Conservation (phyloP, 2,888 invertebrate genomes). For the Drosophila crucigera region DNA sequence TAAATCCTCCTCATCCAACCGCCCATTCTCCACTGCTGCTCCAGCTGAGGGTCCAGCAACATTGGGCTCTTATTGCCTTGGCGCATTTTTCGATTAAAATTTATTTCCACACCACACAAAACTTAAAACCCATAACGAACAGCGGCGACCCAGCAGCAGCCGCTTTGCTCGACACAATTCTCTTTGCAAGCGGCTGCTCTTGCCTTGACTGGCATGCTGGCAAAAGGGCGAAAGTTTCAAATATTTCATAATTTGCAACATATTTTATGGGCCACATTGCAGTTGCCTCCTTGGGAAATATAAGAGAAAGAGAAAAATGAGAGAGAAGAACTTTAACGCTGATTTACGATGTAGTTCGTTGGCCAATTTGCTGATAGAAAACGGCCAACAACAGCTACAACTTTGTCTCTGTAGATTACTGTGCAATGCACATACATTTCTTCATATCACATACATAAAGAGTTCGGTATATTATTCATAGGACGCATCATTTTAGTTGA, state of each 20-base stretch:
- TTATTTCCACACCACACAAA: conserved; percentile 79
- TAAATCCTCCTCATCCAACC: neutral
- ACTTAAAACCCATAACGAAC: conserved; percentile 77
- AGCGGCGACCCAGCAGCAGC: conserved; percentile 37
- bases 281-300: conserved; percentile 42
- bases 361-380: conserved; percentile 29
- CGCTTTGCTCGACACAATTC: neutral
- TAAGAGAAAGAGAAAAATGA: conserved; percentile 17
- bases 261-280: conserved; percentile 75
- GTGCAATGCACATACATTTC: neutral
- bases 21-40: neutral
- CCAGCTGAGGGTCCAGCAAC: conserved; percentile 5
- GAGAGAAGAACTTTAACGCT: conserved; percentile 39
- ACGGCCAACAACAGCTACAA: conserved; percentile 10
- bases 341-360: conserved; percentile 49
- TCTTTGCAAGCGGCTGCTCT: neutral
- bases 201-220: conserved; percentile 12
- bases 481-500: conserved; percentile 28
- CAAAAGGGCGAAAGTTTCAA: conserved; percentile 62
- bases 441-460: conserved; percentile 1
- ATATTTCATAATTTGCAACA: conserved; percentile 79
- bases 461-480: conserved; percentile 28
- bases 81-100: conserved; percentile 80
- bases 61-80: conserved; percentile 59
- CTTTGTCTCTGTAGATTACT: conserved; percentile 2